These are phyloP conservation scores for Forbesichthys agassizii DNA, from an alignment of 2,113 vertebrate genomes.

Conservation along the genomic window DNA sequence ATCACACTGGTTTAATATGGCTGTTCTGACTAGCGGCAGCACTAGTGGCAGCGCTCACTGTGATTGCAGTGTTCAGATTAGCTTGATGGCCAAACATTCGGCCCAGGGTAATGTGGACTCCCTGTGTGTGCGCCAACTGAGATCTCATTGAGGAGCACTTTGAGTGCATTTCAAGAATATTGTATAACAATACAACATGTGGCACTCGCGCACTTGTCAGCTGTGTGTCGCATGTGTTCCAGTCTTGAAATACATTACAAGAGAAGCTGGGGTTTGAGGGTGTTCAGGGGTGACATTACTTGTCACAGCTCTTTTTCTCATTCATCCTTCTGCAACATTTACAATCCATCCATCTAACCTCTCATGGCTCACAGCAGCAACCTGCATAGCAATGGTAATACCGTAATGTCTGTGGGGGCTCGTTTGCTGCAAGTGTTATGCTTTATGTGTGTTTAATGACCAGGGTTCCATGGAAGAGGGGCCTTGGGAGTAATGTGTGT, in stretches of 20 bases:
- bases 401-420: slow-evolving; percentile 12
- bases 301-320: slow-evolving; percentile 21
- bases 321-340: slow-evolving; percentile 21
- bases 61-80: slow-evolving; percentile 4
- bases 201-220: too few relatives aligned
- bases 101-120: slow-evolving; percentile 7
- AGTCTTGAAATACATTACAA: too few relatives aligned
- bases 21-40: slow-evolving; percentile 7
- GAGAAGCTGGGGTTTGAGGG: not conserved
- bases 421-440: slow-evolving; percentile 13
- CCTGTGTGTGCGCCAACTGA: not conserved
- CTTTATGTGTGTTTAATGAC: slow-evolving; percentile 34
- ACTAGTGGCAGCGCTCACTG: slow-evolving; percentile 3
- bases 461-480: slow-evolving; percentile 8
- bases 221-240: too few relatives aligned
- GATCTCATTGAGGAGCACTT: too few relatives aligned
- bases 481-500: slow-evolving; percentile 30
- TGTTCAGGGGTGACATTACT: slow-evolving; percentile 24
- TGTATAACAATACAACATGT: too few relatives aligned
- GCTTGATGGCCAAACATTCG: slow-evolving; percentile 4
- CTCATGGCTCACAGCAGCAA: slow-evolving; percentile 26
- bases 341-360: slow-evolving; percentile 23
- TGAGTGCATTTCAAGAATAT: too few relatives aligned
- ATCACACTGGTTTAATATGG: slow-evolving; percentile 15
- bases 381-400: slow-evolving; percentile 18